A percentile compares a stretch with the other conserved stretches of the same genome.
phyloP scores from a whole-genome alignment of 2,797 vertebrate species.

The Esox masquinongy region DNA sequence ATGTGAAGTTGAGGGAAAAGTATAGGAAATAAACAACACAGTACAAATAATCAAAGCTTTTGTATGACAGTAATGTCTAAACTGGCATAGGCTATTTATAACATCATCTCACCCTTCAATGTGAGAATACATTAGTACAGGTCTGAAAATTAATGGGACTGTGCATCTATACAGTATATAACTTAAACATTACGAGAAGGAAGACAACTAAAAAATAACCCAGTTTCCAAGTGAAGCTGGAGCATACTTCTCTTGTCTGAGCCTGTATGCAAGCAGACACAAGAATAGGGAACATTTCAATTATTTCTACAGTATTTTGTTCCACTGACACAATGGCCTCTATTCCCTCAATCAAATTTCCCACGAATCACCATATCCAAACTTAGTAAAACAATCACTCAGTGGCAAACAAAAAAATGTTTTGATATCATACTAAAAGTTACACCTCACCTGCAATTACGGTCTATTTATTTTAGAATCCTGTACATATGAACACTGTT shows the following conservation, averaged over 20 bases:
- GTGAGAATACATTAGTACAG: too few relatives aligned
- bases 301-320: not conserved
- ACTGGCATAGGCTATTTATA: too few relatives aligned
- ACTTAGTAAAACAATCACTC: too few relatives aligned
- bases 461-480: conserved; percentile 32
- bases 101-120: too few relatives aligned
- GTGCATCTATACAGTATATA: not conserved
- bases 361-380: not conserved
- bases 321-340: not conserved
- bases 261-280: not conserved
- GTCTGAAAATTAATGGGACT: not conserved
- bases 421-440: not conserved
- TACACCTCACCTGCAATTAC: conserved; percentile 45
- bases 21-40: not conserved
- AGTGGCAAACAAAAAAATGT: not conserved
- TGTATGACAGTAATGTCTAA: not conserved
- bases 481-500: not conserved
- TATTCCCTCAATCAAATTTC: not conserved
- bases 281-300: not conserved
- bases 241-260: conserved; percentile 24
- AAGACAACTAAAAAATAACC: not conserved
- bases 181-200: not conserved
- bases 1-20: not conserved
- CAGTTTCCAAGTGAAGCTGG: conserved; percentile 10
- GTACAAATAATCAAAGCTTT: not conserved